These are phyloP conservation scores for Drepanosiphum platanoidis DNA, from an alignment of 2,888 invertebrate species.

Conservation along the genomic window DNA sequence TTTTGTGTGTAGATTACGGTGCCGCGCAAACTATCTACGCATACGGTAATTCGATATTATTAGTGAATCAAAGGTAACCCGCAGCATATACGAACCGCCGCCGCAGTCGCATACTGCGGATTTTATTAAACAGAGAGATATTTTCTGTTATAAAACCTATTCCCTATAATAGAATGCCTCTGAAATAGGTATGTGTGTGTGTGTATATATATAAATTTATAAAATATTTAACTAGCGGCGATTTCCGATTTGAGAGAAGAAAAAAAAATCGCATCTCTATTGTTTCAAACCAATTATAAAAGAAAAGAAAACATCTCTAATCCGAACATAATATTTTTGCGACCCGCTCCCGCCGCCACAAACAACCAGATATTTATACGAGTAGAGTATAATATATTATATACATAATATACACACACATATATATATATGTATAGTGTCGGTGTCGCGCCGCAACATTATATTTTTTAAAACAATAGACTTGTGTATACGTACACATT, in stretches of 20 bases:
- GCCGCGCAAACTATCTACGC: neutral
- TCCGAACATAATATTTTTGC: slow-evolving; percentile 22
- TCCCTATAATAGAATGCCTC: no score
- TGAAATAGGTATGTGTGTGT: neutral
- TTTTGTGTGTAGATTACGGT: slow-evolving; percentile 12
- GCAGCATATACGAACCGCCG: neutral
- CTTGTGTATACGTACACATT: neutral
- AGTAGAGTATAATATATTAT: no score
- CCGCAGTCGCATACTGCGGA: no score
- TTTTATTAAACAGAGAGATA: no score
- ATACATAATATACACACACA: neutral
- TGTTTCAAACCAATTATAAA: slow-evolving; percentile 35
- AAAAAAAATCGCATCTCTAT: neutral
- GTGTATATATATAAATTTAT: neutral
- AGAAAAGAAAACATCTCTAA: neutral
- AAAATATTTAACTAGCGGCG: neutral
- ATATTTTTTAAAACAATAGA: neutral
- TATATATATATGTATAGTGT: neutral
- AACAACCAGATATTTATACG: neutral
- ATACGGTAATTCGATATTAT: slow-evolving; percentile 47
- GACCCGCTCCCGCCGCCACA: neutral
- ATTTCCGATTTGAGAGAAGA: neutral
- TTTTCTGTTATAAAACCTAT: neutral
- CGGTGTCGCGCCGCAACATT: no score
- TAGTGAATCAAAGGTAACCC: slow-evolving; percentile 23